Evolutionary conservation across 2,888 invertebrate species (phyloP).

Genomic region (Dichetophora obliterata): DNA sequence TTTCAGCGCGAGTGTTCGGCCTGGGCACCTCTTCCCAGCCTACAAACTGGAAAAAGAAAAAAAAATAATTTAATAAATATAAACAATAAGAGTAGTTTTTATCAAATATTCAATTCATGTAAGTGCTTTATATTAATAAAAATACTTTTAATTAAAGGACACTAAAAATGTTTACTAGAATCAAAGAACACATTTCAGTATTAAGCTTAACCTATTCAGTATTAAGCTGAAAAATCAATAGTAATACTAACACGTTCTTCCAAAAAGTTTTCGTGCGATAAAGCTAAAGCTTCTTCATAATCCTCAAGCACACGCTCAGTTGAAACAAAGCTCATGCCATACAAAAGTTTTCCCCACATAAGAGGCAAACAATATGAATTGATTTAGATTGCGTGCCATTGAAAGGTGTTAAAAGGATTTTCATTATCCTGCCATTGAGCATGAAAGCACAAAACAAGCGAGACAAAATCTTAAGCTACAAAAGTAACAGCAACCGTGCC

Average conservation of each 20-base stretch:
- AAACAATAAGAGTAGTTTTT: background rate
- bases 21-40: slow-evolving; percentile 97
- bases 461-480: too few relatives aligned
- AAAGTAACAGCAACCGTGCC: background rate
- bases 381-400: background rate
- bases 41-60: slow-evolving; percentile 87
- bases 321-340: background rate
- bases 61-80: slow-evolving; percentile 1
- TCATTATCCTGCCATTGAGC: too few relatives aligned
- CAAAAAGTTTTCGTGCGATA: too few relatives aligned
- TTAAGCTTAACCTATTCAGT: too few relatives aligned
- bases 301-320: too few relatives aligned
- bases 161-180: too few relatives aligned
- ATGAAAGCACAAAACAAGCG: too few relatives aligned
- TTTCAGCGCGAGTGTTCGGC: slow-evolving; percentile 96
- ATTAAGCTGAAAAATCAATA: too few relatives aligned
- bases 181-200: too few relatives aligned
- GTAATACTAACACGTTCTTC: too few relatives aligned
- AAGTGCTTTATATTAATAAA: background rate
- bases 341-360: background rate
- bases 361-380: background rate
- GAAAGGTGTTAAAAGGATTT: slow-evolving; percentile 1
- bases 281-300: too few relatives aligned
- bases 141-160: background rate
- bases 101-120: background rate